phyloP scores from a whole-genome alignment of 2,113 vertebrate species.

The Panthera uncia region DNA sequence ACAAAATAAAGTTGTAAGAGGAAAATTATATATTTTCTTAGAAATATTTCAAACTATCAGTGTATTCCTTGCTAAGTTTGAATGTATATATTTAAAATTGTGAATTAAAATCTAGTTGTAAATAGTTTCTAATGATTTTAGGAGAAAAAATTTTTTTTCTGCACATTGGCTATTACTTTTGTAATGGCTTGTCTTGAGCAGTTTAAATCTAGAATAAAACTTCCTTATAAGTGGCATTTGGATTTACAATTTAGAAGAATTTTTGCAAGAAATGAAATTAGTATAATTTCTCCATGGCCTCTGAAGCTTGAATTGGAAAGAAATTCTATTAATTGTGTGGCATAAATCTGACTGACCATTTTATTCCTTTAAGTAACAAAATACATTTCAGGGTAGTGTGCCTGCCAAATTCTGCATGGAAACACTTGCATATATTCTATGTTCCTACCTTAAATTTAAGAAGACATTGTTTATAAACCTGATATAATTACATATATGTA shows the following conservation, averaged over 20 bases:
- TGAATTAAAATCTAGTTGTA: neutral
- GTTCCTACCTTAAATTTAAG: neutral
- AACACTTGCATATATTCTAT: neutral
- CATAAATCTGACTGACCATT: neutral
- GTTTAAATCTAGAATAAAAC: neutral
- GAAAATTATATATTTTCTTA: slow-evolving; percentile 2
- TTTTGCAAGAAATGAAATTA: slow-evolving; percentile 29
- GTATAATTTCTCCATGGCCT: neutral
- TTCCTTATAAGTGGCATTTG: neutral
- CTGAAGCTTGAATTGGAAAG: slow-evolving; percentile 10
- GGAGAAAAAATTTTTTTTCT: neutral
- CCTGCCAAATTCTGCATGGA: neutral
- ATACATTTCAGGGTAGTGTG: neutral
- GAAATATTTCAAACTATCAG: neutral
- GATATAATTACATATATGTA: neutral
- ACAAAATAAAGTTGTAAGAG: neutral
- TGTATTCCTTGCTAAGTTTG: neutral
- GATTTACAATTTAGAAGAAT: neutral
- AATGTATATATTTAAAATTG: neutral
- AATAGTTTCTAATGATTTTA: neutral
- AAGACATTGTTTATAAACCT: neutral
- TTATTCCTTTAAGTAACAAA: slow-evolving; percentile 16
- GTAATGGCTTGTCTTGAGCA: neutral
- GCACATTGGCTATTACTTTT: neutral
- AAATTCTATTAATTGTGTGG: neutral